A percentile compares a stretch with the other conserved stretches of the same genome.
These are phyloP conservation scores for Leucophora obtusa DNA, from an alignment of 2,888 invertebrate species.

Conservation along the genomic window DNA sequence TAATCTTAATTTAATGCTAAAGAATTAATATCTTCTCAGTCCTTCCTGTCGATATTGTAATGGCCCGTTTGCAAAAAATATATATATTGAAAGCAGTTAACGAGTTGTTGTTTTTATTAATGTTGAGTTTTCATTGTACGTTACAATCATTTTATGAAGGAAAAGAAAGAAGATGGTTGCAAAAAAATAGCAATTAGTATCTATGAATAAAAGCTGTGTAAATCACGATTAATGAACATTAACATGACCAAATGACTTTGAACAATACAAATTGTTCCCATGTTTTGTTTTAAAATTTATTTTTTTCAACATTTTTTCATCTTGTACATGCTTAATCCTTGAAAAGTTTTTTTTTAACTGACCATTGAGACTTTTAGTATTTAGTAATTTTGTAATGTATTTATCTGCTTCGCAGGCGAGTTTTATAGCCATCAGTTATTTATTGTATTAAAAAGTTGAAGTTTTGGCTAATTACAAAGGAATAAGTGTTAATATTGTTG, in stretches of 20 bases:
- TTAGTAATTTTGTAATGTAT: constrained; percentile 33
- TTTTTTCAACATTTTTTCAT: constrained; percentile 1
- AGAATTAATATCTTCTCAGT: neutral
- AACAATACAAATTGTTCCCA: constrained; percentile 63
- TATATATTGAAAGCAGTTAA: constrained; percentile 14
- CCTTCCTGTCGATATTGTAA: constrained; percentile 35
- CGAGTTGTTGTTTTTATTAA: constrained; percentile 38
- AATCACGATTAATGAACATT: constrained; percentile 67
- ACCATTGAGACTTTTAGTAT: constrained; percentile 52
- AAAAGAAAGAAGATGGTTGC: constrained; percentile 36
- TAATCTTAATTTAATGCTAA: neutral
- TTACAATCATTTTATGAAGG: constrained; percentile 34
- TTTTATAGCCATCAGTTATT: constrained; percentile 35
- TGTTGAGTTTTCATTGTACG: constrained; percentile 32
- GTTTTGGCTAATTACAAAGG: neutral
- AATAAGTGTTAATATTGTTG: too few species aligned
- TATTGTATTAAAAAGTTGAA: constrained; percentile 14
- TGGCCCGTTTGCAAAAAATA: constrained; percentile 2
- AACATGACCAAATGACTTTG: constrained; percentile 66
- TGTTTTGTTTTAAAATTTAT: constrained; percentile 50
- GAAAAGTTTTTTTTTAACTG: constrained; percentile 42
- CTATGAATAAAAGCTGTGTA: constrained; percentile 58
- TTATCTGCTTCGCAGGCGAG: constrained; percentile 6
- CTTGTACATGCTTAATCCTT: constrained; percentile 47
- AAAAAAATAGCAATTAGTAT: constrained; percentile 61